phyloP scores from a whole-genome alignment of 2,888 invertebrate species.

The Eilema depressum region DNA sequence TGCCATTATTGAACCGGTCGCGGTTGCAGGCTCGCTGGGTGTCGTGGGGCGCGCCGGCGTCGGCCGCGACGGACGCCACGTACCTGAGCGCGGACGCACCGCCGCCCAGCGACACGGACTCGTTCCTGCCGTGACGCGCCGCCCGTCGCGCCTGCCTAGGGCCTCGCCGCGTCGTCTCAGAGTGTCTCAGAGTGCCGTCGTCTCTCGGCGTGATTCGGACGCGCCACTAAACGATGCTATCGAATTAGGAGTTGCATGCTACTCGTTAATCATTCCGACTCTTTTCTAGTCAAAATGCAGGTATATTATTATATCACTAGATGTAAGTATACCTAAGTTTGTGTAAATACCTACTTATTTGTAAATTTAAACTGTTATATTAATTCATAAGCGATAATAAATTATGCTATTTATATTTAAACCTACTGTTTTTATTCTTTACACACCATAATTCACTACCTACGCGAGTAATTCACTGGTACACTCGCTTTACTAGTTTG shows the following conservation, averaged over 20 bases:
- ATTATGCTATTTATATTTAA: background rate
- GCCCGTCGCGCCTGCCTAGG: background rate
- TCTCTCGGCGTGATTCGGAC: no score
- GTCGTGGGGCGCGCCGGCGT: slow-evolving; percentile 72
- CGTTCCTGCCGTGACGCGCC: slow-evolving; percentile 44
- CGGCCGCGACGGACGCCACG: slow-evolving; percentile 68
- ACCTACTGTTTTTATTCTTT: background rate
- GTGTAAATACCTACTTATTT: background rate
- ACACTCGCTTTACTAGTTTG: no score
- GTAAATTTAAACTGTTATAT: background rate
- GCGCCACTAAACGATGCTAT: background rate
- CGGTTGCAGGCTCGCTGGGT: slow-evolving; percentile 67
- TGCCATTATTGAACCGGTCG: no score
- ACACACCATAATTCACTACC: background rate
- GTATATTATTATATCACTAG: slow-evolving; percentile 20
- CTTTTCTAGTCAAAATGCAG: slow-evolving; percentile 52
- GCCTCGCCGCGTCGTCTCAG: no score
- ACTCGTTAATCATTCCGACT: slow-evolving; percentile 44
- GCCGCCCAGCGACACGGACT: slow-evolving; percentile 60
- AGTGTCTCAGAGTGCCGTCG: no score
- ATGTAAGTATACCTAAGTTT: slow-evolving; percentile 18
- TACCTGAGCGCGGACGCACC: slow-evolving; percentile 72
- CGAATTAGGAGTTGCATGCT: background rate
- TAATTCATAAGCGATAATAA: background rate
- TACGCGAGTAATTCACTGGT: no score